phyloP scores from a whole-genome alignment of 2,797 vertebrate species.

The Enteromius paludinosus region DNA sequence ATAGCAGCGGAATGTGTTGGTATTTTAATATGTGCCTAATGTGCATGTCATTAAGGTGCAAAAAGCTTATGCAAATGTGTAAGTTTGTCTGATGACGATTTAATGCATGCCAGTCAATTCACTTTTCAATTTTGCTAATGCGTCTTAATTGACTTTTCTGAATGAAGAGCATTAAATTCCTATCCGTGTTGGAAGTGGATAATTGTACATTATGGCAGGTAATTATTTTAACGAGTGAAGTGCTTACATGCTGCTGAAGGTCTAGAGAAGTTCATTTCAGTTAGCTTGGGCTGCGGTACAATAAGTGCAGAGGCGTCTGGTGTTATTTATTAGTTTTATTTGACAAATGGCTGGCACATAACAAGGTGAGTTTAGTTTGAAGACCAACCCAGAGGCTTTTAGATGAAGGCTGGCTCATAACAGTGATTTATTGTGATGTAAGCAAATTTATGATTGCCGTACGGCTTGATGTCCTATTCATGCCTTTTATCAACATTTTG shows the following conservation, averaged over 20 bases:
- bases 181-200: not conserved
- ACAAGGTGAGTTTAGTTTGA: not conserved
- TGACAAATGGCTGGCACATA: conserved; percentile 23
- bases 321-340: conserved; percentile 48
- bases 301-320: conserved; percentile 14
- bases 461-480: not conserved
- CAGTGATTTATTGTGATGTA: not conserved
- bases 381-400: not conserved
- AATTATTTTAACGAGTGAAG: conserved; percentile 11
- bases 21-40: not conserved
- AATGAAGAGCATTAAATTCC: not conserved
- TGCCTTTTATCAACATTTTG: not conserved
- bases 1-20: not conserved
- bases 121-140: conserved; percentile 22
- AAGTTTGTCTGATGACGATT: not conserved
- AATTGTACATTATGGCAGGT: not conserved
- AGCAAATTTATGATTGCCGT: not conserved
- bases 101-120: not conserved
- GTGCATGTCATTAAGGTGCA: not conserved
- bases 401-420: not conserved
- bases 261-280: not conserved
- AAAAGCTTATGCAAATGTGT: not conserved
- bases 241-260: not conserved
- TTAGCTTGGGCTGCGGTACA: not conserved
- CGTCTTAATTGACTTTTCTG: not conserved